phyloP scores from a whole-genome alignment of 2,888 invertebrate genomes.

The Caprella mutica region DNA sequence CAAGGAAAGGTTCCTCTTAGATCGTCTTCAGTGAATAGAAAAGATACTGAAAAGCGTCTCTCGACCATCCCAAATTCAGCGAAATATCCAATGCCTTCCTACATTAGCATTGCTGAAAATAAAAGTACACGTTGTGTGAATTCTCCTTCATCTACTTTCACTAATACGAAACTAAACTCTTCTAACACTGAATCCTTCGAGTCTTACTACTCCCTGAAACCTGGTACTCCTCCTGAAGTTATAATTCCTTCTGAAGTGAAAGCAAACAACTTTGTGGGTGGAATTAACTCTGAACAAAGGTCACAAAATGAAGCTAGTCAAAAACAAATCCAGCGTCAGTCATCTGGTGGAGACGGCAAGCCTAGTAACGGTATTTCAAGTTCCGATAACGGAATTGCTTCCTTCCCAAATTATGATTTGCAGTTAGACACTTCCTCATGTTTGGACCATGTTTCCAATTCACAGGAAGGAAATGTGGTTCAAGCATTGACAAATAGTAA shows the following conservation, averaged over 20 bases:
- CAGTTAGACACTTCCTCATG: too few species aligned
- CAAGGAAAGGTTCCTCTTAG: too few species aligned
- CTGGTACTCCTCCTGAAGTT: slow-evolving; percentile 18
- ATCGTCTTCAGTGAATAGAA: not conserved
- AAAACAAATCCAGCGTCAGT: too few species aligned
- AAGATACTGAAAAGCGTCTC: slow-evolving; percentile 4
- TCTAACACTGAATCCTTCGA: not conserved
- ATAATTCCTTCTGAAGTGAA: slow-evolving; percentile 13
- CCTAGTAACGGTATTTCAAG: too few species aligned
- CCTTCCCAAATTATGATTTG: too few species aligned
- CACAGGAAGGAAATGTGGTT: too few species aligned
- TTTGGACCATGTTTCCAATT: too few species aligned
- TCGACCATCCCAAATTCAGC: slow-evolving; percentile 7
- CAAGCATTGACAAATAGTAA: too few species aligned
- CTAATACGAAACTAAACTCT: not conserved
- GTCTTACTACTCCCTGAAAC: slow-evolving; percentile 7
- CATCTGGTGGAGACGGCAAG: too few species aligned
- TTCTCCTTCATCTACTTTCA: slow-evolving; percentile 1
- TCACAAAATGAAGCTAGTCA: too few species aligned
- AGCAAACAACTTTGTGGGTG: not conserved
- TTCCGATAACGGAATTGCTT: too few species aligned
- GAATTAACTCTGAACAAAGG: too few species aligned
- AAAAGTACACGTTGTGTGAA: not conserved
- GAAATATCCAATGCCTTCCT: slow-evolving; percentile 6
- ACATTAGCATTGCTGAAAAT: not conserved